phyloP scores from a whole-genome alignment of 2,888 invertebrate species.

The Tetrapedia diversipes region DNA sequence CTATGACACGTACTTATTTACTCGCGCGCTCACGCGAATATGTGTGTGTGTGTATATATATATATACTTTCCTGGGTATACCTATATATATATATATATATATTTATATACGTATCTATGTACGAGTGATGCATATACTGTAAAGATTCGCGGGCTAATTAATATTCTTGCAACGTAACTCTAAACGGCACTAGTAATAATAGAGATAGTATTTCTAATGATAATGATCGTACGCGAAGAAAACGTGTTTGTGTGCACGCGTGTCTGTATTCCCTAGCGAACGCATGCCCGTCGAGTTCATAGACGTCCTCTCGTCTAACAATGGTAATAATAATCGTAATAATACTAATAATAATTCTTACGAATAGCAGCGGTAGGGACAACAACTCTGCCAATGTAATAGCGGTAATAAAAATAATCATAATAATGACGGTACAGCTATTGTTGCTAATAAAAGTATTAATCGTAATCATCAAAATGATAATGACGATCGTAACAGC shows the following conservation, averaged over 20 bases:
- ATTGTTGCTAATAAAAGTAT: constrained; percentile 47
- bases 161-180: background rate
- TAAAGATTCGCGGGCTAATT: constrained; percentile 1
- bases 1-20: background rate
- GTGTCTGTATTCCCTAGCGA: constrained; percentile 12
- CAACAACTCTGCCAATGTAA: constrained; percentile 11
- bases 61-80: background rate
- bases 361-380: background rate
- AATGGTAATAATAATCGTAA: constrained; percentile 42
- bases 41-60: background rate
- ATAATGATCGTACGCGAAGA: background rate
- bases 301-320: constrained; percentile 20
- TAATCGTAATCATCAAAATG: constrained; percentile 36
- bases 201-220: constrained; percentile 5
- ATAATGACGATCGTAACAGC: constrained; percentile 51
- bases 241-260: constrained; percentile 1
- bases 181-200: background rate
- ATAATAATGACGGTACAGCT: constrained; percentile 19
- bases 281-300: constrained; percentile 38
- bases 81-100: constrained; percentile 4
- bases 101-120: constrained; percentile 15
- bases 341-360: constrained; percentile 25
- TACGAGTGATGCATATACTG: constrained; percentile 6
- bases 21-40: no score
- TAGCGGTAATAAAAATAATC: constrained; percentile 27